Evolutionary conservation across 2,797 vertebrate species (phyloP).

Genomic region (Rachycentron canadum): DNA sequence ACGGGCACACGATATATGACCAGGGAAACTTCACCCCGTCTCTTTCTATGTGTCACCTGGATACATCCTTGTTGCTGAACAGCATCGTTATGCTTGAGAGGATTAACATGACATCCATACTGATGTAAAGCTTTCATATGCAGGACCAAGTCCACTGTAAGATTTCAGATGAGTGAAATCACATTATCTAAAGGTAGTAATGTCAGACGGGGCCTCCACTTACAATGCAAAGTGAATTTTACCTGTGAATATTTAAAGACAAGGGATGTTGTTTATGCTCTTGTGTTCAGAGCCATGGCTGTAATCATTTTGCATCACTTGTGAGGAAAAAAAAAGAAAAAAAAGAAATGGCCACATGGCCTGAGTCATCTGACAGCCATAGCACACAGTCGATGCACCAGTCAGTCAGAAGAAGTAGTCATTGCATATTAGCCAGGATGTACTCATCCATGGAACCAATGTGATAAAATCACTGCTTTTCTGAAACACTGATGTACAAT

Average conservation of each 20-base stretch:
- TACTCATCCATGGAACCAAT: not conserved
- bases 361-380: not conserved
- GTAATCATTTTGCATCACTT: not conserved
- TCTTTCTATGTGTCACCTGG: conserved; percentile 58
- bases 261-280: not conserved
- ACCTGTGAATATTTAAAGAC: not conserved
- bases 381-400: not conserved
- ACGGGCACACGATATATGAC: conserved; percentile 63
- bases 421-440: not conserved
- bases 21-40: conserved; percentile 50
- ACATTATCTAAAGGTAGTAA: conserved; percentile 32
- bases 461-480: not conserved
- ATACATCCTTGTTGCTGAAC: conserved; percentile 43
- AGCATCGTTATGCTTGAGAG: conserved; percentile 23
- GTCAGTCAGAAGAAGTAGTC: not conserved
- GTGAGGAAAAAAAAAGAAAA: not conserved
- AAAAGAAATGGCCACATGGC: not conserved
- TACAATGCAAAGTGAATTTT: conserved; percentile 19
- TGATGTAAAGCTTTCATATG: conserved; percentile 63
- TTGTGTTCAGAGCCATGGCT: no score
- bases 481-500: not conserved
- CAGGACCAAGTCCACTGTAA: conserved; percentile 29
- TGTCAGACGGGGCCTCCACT: conserved; percentile 19
- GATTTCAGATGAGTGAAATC: conserved; percentile 47
- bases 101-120: conserved; percentile 70